A percentile compares a stretch with the other conserved stretches of the same genome.
These are phyloP conservation scores for Brachystomella parvula DNA, from an alignment of 1,140 invertebrate species.

Conservation along the genomic window DNA sequence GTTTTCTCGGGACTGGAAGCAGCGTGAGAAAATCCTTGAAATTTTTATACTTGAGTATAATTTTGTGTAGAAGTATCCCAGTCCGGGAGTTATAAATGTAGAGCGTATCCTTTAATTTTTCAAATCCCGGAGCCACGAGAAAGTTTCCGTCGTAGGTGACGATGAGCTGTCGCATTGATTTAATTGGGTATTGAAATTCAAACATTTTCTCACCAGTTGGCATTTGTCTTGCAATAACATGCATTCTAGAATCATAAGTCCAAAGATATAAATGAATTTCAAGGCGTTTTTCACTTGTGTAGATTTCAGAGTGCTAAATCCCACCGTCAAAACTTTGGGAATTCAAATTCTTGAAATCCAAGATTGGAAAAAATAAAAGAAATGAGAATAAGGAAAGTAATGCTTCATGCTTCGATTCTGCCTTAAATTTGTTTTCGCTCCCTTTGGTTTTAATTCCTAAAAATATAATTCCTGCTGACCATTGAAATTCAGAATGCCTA, in stretches of 20 bases:
- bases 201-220: constrained; percentile 63
- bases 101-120: constrained; percentile 77
- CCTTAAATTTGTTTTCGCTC: too few relatives aligned
- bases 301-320: too few relatives aligned
- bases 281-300: too few relatives aligned
- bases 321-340: too few relatives aligned
- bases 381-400: too few relatives aligned
- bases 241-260: constrained; percentile 23
- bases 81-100: constrained; percentile 75
- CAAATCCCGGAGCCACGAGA: constrained; percentile 66
- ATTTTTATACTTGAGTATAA: constrained; percentile 58
- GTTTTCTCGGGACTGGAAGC: constrained; percentile 28
- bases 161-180: constrained; percentile 62
- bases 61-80: constrained; percentile 69
- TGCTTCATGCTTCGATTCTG: too few relatives aligned
- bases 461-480: too few relatives aligned
- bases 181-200: constrained; percentile 67
- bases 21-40: constrained; percentile 38
- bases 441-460: too few relatives aligned
- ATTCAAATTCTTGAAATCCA: too few relatives aligned
- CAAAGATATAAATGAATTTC: too few relatives aligned
- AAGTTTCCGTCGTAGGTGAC: constrained; percentile 71
- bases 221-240: constrained; percentile 43
- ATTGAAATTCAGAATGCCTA: too few relatives aligned
- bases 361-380: too few relatives aligned